Evolutionary conservation across 2,113 vertebrate species (phyloP).

Genomic region (Numenius arquata): DNA sequence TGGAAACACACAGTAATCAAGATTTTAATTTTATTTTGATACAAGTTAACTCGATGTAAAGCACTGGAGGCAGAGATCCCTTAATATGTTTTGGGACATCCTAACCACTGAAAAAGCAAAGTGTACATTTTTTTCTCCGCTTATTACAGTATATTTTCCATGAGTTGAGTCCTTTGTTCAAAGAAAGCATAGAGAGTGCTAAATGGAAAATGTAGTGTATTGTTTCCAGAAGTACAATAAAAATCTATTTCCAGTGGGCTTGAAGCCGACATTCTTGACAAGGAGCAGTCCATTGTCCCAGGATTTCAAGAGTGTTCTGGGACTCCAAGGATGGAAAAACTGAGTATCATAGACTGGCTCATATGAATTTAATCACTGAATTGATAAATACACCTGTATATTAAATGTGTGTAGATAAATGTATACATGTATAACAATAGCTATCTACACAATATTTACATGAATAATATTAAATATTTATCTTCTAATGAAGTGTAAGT

Average conservation of each 20-base stretch:
- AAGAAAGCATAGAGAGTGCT: conserved; percentile 36
- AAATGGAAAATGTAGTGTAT: conserved; percentile 25
- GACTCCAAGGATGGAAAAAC: not conserved
- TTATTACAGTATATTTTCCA: conserved; percentile 40
- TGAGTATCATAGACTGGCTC: not conserved
- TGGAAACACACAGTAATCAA: not conserved
- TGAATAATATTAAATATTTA: not conserved
- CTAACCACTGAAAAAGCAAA: not conserved
- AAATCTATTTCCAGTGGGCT: conserved; percentile 41
- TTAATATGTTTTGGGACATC: not conserved
- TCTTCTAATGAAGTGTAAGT: not conserved
- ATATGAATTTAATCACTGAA: not conserved
- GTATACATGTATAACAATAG: not conserved
- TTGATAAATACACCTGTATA: not conserved
- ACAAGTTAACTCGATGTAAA: not conserved
- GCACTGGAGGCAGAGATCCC: not conserved
- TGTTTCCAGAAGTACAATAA: conserved; percentile 60
- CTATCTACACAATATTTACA: not conserved
- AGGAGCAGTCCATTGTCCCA: not conserved
- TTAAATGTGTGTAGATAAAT: not conserved
- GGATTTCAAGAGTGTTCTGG: not conserved
- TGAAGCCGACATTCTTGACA: not conserved
- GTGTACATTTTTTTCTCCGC: not conserved
- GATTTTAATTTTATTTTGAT: not conserved
- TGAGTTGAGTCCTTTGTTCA: conserved; percentile 35